Conservation (phyloP, 92 coral and sea anemone genomes). For the Porites cylindrica region DNA sequence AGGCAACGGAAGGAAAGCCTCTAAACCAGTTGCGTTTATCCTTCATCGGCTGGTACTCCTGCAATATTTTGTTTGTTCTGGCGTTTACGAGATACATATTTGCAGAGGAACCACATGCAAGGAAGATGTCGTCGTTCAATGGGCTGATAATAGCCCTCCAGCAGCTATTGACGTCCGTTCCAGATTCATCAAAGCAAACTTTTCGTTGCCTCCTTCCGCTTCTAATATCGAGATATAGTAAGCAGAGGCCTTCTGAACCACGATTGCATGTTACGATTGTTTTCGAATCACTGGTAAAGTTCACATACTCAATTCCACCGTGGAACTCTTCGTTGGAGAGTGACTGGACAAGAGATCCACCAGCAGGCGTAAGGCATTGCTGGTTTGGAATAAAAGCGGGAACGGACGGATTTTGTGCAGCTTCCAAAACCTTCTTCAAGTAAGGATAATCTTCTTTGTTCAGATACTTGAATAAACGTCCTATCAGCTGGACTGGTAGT, state of each 20-base stretch:
- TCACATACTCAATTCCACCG: constrained; percentile 48
- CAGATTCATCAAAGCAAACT: constrained; percentile 74
- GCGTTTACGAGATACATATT: constrained; percentile 82
- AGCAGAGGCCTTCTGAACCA: constrained; percentile 46
- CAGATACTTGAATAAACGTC: constrained; percentile 80
- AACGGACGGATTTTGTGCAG: constrained; percentile 75
- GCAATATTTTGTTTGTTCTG: constrained; percentile 79
- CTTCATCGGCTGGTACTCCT: constrained; percentile 71
- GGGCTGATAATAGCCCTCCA: constrained; percentile 74
- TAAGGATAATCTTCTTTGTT: constrained; percentile 59
- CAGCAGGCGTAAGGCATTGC: constrained; percentile 88
- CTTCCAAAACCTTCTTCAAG: constrained; percentile 70
- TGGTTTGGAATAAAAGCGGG: constrained; percentile 86
- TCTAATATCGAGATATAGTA: constrained; percentile 64
- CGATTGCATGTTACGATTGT: constrained; percentile 51
- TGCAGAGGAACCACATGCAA: constrained; percentile 85
- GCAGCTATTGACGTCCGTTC: constrained; percentile 68
- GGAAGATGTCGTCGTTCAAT: constrained; percentile 52
- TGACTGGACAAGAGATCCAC: constrained; percentile 87
- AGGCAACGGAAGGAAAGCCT: constrained; percentile 75
- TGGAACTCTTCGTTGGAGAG: constrained; percentile 61
- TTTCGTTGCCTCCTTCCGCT: constrained; percentile 82
- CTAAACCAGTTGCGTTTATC: constrained; percentile 84
- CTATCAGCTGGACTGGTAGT: constrained; percentile 86
- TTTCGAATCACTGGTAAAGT: constrained; percentile 36